Conservation (phyloP, 2,888 invertebrate species). For the Diogma glabrata region DNA sequence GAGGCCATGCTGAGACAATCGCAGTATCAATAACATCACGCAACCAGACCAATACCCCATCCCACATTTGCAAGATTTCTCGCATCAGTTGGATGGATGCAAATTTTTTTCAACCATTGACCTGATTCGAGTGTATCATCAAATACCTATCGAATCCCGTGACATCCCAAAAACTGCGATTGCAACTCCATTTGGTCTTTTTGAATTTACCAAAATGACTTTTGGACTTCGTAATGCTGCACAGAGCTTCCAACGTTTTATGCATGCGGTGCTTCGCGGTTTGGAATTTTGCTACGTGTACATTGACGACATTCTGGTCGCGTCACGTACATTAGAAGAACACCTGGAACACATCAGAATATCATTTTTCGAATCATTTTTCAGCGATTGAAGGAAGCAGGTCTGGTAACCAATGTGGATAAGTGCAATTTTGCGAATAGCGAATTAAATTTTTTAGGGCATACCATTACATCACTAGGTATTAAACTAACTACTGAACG, state of each 20-base stretch:
- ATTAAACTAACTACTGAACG: constrained; percentile 15
- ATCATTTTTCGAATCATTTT: too few species aligned
- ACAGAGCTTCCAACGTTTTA: constrained; percentile 28
- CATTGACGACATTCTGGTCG: constrained; percentile 24
- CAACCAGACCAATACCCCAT: constrained; percentile 28
- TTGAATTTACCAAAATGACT: constrained; percentile 26
- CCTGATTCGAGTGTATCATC: constrained; percentile 24
- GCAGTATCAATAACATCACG: constrained; percentile 24
- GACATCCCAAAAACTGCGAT: constrained; percentile 20
- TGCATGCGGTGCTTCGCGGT: constrained; percentile 23
- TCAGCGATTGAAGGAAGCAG: constrained; percentile 19
- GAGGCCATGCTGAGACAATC: constrained; percentile 27
- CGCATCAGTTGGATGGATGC: constrained; percentile 20
- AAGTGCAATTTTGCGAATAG: constrained; percentile 19
- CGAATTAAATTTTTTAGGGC: constrained; percentile 17
- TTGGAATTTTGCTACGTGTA: constrained; percentile 22
- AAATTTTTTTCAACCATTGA: constrained; percentile 24
- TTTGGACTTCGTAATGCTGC: constrained; percentile 30
- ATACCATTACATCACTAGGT: constrained; percentile 12
- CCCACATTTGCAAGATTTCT: constrained; percentile 25
- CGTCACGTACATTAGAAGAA: constrained; percentile 19
- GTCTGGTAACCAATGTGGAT: constrained; percentile 19
- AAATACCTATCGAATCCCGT: constrained; percentile 15
- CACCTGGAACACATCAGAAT: constrained; percentile 19
- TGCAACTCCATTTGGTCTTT: constrained; percentile 29